A percentile compares a stretch with the other conserved stretches of the same genome.
These are phyloP conservation scores for Phallusia fumigata DNA, from an alignment of 23 tunicate species.

Conservation along the genomic window DNA sequence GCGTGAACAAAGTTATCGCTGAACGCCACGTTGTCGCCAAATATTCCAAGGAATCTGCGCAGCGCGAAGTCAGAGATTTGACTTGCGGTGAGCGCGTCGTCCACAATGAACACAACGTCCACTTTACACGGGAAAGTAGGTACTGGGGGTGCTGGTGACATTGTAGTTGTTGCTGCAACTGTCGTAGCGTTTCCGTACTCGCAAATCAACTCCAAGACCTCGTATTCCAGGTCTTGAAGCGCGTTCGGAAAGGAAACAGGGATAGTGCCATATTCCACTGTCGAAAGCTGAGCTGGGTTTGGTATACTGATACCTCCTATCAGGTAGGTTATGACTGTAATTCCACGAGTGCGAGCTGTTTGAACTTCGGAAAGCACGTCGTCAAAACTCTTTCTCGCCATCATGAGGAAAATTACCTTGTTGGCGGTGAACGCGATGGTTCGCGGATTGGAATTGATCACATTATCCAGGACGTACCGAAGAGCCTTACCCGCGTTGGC, in stretches of 20 bases:
- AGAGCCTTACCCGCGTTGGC: conserved; percentile 61
- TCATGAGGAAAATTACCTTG: conserved; percentile 23
- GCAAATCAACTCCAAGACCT: conserved; percentile 60
- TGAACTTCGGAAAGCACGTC: conserved; percentile 25
- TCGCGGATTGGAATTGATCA: conserved; percentile 8
- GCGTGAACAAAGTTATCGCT: conserved; percentile 24
- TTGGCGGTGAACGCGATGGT: not conserved
- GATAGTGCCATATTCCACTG: conserved; percentile 38
- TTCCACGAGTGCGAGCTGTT: conserved; percentile 11
- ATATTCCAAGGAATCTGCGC: conserved; percentile 1
- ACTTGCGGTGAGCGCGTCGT: conserved; percentile 29
- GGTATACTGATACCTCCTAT: conserved; percentile 28
- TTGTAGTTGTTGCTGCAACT: conserved; percentile 2
- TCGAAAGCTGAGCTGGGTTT: conserved; percentile 26
- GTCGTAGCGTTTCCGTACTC: not conserved
- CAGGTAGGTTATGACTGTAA: conserved; percentile 41
- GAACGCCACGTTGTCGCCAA: conserved; percentile 9
- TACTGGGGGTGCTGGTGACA: conserved; percentile 13
- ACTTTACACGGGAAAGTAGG: conserved; percentile 41
- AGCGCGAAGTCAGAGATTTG: not conserved
- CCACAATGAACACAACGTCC: conserved; percentile 49
- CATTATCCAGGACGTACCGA: conserved; percentile 13
- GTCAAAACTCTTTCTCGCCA: conserved; percentile 41
- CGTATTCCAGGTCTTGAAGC: conserved; percentile 37
- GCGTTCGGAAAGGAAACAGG: conserved; percentile 12